Conservation (phyloP, 2,113 vertebrate species). For the Oncorhynchus keta region DNA sequence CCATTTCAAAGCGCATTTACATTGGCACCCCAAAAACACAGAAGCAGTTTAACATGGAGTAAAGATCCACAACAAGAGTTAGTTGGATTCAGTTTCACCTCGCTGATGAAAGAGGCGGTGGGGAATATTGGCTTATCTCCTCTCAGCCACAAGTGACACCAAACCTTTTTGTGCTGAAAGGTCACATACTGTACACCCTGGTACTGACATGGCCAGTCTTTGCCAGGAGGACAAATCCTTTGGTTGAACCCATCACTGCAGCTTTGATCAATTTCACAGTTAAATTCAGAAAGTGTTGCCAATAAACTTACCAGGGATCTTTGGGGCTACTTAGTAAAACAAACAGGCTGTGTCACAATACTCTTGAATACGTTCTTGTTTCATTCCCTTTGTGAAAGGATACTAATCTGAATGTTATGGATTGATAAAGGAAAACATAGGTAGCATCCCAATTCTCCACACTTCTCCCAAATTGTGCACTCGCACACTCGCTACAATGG, state of each 20-base stretch:
- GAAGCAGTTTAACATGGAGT: background rate
- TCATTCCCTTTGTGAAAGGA: no score
- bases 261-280: conserved; percentile 8
- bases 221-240: conserved; percentile 13
- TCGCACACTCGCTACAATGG: no score
- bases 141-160: conserved; percentile 38
- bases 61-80: conserved; percentile 17
- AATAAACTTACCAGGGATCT: background rate
- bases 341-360: background rate
- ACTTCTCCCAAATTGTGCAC: no score
- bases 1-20: background rate
- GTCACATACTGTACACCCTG: conserved; percentile 20
- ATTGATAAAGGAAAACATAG: background rate
- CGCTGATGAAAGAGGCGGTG: conserved; percentile 29
- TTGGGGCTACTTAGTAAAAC: background rate
- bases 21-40: background rate
- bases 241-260: conserved; percentile 5
- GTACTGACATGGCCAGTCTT: background rate
- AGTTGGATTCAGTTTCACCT: conserved; percentile 44
- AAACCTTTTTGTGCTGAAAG: conserved; percentile 44
- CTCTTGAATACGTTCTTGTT: no score
- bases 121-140: conserved; percentile 44
- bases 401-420: background rate
- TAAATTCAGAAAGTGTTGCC: background rate
- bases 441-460: no score